Conservation (phyloP, 2,797 vertebrate genomes). For the Myripristis murdjan region DNA sequence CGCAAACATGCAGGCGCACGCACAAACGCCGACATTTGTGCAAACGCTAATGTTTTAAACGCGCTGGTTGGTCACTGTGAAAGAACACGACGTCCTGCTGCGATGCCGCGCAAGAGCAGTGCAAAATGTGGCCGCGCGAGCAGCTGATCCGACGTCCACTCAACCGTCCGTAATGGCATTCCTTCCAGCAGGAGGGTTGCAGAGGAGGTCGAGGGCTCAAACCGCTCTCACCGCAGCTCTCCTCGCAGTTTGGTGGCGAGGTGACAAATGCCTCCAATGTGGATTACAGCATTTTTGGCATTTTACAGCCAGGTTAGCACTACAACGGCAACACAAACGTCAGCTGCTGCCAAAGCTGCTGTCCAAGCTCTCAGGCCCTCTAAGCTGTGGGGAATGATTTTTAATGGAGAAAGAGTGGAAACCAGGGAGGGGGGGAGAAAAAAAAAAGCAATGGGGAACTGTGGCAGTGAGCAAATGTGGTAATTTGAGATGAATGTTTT, state of each 20-base stretch:
- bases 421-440: neutral
- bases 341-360: slow-evolving; percentile 30
- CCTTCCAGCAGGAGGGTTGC: slow-evolving; percentile 62
- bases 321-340: slow-evolving; percentile 57
- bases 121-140: slow-evolving; percentile 38
- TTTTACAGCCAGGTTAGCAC: slow-evolving; percentile 79
- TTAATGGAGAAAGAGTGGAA: neutral
- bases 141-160: slow-evolving; percentile 56
- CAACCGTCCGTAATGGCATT: slow-evolving; percentile 46
- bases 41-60: slow-evolving; percentile 28
- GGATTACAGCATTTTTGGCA: slow-evolving; percentile 78
- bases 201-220: slow-evolving; percentile 38
- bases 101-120: slow-evolving; percentile 22
- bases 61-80: slow-evolving; percentile 8
- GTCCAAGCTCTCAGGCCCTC: slow-evolving; percentile 1
- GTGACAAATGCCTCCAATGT: slow-evolving; percentile 76
- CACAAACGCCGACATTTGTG: slow-evolving; percentile 1
- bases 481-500: slow-evolving; percentile 49
- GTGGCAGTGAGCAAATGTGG: slow-evolving; percentile 1
- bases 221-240: slow-evolving; percentile 53
- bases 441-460: slow-evolving; percentile 1
- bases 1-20: neutral
- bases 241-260: slow-evolving; percentile 75
- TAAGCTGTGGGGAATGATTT: neutral
- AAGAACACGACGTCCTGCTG: slow-evolving; percentile 41